Base-by-base conservation (phyloP, 2,797 vertebrate species). In the Gila robusta region DNA sequence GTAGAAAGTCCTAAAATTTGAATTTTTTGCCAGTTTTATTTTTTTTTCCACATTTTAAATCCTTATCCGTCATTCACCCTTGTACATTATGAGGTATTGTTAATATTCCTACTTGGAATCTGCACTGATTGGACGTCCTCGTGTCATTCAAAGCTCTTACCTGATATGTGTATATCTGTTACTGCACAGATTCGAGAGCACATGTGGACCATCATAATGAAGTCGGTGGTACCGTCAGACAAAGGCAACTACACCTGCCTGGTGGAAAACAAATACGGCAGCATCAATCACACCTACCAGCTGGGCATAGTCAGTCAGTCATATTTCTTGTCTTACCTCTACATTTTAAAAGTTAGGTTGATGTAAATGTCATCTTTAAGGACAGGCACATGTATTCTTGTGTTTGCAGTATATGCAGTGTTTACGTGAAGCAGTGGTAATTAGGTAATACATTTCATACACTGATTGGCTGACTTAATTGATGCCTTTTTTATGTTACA, bases 211-310 rank as follows among this genome's bases (percentile, higher is more conserved):
- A 98, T 99, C 96, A 99, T 99, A 92, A 99, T 99, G 98, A 98
- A 99, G 81, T 99, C 98, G 0, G 98, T 98, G 79, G 98, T 99
- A 35, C 98, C 98, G 0, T 99, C 98, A 0, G 98, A 99, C 91
- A 99, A 98, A 90, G 98, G 98, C 89, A 99, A 99, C 95, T 99
- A 99, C 90, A 99, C 98, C 35, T 99, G 98, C 90, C 93, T 99
- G 52, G 98, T 99, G 93, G 97, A 98, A 92, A 99, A 99, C 86
- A 95, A 96, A 83, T 95, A 98, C 0, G 98, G 98, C 85, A 98
- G 96, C 94, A 98, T 99, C 91, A 99, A 98, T 92, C 98, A 99
- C 94, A 99, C 98, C 79, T 99, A 98, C 93, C 98, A 99, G 94
- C 96, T 99, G 5, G 98, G 99, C 3, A 98, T 99, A 0, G 98